A percentile compares a stretch with the other conserved stretches of the same genome.
These are phyloP conservation scores for Lycocerus yunnanus DNA, from an alignment of 2,888 invertebrate species.

Conservation along the genomic window DNA sequence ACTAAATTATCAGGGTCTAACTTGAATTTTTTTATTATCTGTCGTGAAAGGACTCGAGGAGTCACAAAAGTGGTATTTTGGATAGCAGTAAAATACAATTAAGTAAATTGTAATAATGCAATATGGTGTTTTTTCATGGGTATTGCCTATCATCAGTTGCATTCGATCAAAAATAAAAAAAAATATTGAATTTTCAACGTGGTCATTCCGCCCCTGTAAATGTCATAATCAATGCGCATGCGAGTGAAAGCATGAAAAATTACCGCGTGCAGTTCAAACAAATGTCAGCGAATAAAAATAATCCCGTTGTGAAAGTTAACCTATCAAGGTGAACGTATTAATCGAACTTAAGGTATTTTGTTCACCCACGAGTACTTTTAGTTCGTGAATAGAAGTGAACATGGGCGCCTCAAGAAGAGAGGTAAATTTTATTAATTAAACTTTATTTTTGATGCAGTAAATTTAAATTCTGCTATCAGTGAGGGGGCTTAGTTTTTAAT, in stretches of 20 bases:
- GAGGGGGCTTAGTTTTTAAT: background rate
- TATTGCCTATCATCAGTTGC: too few relatives aligned
- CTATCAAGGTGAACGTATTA: constrained; percentile 18
- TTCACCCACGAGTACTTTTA: background rate
- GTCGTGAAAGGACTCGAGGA: too few relatives aligned
- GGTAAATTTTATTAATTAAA: constrained; percentile 4
- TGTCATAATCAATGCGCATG: background rate
- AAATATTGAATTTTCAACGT: too few relatives aligned
- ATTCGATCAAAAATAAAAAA: too few relatives aligned
- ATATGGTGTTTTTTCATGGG: too few relatives aligned
- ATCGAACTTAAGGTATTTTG: constrained; percentile 10
- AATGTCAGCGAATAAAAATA: background rate
- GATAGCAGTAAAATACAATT: too few relatives aligned
- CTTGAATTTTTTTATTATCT: background rate
- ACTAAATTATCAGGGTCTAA: background rate
- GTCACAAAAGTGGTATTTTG: too few relatives aligned
- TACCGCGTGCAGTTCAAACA: background rate
- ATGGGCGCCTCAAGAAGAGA: constrained; percentile 24
- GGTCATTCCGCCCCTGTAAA: too few relatives aligned
- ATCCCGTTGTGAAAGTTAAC: constrained; percentile 18
- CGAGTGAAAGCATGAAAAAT: background rate
- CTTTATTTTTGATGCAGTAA: background rate
- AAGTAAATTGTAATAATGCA: too few relatives aligned
- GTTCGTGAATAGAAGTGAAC: background rate
- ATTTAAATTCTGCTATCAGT: background rate